These are phyloP conservation scores for Drosophila multiciliata DNA, from an alignment of 2,888 invertebrate genomes.

Conservation along the genomic window DNA sequence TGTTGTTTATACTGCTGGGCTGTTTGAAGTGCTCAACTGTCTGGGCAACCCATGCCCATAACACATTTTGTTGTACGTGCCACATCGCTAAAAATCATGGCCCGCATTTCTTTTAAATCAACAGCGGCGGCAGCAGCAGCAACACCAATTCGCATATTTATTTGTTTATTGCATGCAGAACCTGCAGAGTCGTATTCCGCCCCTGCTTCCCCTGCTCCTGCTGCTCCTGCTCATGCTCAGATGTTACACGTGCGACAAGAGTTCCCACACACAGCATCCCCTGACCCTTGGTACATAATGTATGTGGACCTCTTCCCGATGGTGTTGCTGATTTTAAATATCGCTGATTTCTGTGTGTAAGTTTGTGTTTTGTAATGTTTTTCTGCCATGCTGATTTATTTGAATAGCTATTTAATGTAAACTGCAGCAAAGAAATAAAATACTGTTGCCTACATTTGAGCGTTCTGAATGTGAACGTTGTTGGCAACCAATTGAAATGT, in stretches of 20 bases:
- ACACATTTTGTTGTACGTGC: constrained; percentile 66
- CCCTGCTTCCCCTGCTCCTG: constrained; percentile 19
- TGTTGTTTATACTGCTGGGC: constrained; percentile 38
- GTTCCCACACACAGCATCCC: not conserved
- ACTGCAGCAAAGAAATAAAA: constrained; percentile 29
- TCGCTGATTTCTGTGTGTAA: constrained; percentile 31
- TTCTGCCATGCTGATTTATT: constrained; percentile 67
- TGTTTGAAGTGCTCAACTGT: constrained; percentile 72
- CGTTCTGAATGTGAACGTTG: constrained; percentile 14
- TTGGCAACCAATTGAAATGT: constrained; percentile 51
- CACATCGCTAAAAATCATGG: constrained; percentile 77
- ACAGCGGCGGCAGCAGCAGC: constrained; percentile 45
- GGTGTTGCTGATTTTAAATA: constrained; percentile 51
- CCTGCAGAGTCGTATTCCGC: constrained; percentile 18
- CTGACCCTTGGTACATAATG: not conserved
- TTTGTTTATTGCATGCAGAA: constrained; percentile 73
- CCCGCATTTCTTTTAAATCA: constrained; percentile 76
- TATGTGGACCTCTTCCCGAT: constrained; percentile 39
- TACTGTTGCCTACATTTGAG: constrained; percentile 65
- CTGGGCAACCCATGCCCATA: constrained; percentile 54
- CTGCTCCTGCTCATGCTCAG: constrained; percentile 28
- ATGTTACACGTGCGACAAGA: constrained; percentile 57
- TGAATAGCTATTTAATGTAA: constrained; percentile 71
- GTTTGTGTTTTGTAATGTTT: constrained; percentile 31
- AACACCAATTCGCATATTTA: constrained; percentile 68